Evolutionary conservation across 2,888 invertebrate species (phyloP).

Genomic region (Ecliptopera silaceata): DNA sequence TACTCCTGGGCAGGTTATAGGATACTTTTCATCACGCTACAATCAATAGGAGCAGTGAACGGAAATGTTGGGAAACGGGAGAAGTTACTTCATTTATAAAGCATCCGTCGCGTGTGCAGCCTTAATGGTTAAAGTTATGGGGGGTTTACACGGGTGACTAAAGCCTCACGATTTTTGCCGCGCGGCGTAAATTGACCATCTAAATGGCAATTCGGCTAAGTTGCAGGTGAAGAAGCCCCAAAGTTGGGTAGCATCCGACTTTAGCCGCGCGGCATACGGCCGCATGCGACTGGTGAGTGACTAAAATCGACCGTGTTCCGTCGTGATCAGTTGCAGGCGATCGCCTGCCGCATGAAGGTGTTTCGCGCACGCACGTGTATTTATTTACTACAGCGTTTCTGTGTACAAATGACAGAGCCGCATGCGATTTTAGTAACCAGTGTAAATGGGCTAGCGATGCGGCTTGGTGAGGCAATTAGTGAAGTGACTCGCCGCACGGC

Average conservation of each 20-base stretch:
- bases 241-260: slow-evolving; percentile 52
- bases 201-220: slow-evolving; percentile 24
- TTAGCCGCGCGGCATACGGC: slow-evolving; percentile 48
- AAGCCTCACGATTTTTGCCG: slow-evolving; percentile 39
- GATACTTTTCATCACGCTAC: too few species aligned
- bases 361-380: slow-evolving; percentile 40
- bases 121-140: too few species aligned
- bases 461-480: slow-evolving; percentile 40
- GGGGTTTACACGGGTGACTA: too few species aligned
- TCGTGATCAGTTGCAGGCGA: slow-evolving; percentile 37
- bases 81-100: too few species aligned
- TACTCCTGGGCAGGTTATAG: too few species aligned
- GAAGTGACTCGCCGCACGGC: slow-evolving; percentile 46
- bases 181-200: slow-evolving; percentile 17
- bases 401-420: slow-evolving; percentile 50
- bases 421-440: slow-evolving; percentile 50
- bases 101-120: too few species aligned
- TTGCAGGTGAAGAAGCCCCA: slow-evolving; percentile 41
- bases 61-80: too few species aligned
- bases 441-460: slow-evolving; percentile 49
- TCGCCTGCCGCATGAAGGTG: slow-evolving; percentile 33
- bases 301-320: too few species aligned
- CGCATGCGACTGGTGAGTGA: slow-evolving; percentile 61
- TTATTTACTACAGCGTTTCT: too few species aligned
- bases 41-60: too few species aligned